Evolutionary conservation across 2,113 vertebrate genomes (phyloP), one percentile per base, ranked within the genome.

Genomic region (Furnarius figulus): DNA sequence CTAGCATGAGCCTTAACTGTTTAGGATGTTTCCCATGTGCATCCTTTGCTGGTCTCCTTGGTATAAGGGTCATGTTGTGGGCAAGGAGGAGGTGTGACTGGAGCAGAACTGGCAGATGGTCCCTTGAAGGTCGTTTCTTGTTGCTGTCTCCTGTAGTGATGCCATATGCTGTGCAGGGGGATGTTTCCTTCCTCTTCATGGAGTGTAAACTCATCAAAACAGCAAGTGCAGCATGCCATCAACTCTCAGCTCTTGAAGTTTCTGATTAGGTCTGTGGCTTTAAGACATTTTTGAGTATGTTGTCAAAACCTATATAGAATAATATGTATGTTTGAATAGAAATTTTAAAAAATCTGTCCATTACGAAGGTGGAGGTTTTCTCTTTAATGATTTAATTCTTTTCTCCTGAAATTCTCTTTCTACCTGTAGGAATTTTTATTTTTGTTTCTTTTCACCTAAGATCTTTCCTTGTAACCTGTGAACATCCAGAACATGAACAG

Each of bases 61-160:
- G 79, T 95, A 65, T 67, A 93, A 81, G 90, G 92, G 93, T 96
- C 95, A 90, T 95, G 93, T 90, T 94, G 85, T 94, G 95, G 95
- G 85, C 95, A 96, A 96, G 87, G 85, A 96, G 87, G 93, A 97
- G 82, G 72, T 94, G 83, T 67, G 92, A 96, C 88, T 96, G 83
- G 93, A 94, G 88, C 88, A 92, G 95, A 96, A 85, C 90, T 96
- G 93, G 95, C 92, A 96, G 93, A 96, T 96, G 95, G 92, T 96
- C 93, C 87, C 88, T 81, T 97, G 96, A 95, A 97, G 95, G 96
- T 94, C 93, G 8, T 96, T 96, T 90, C 90, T 95, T 95, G 83
- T 94, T 97, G 93, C 93, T 93, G 8, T 95, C 92, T 97, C 96
- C 95, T 96, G 95, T 93, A 95, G 93, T 92, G 93, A 79, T 94